Percentiles rank a stretch among this genome's conserved stretches.
Evolutionary conservation across 2,888 invertebrate species (phyloP).

Genomic region (Limenitis camilla): DNA sequence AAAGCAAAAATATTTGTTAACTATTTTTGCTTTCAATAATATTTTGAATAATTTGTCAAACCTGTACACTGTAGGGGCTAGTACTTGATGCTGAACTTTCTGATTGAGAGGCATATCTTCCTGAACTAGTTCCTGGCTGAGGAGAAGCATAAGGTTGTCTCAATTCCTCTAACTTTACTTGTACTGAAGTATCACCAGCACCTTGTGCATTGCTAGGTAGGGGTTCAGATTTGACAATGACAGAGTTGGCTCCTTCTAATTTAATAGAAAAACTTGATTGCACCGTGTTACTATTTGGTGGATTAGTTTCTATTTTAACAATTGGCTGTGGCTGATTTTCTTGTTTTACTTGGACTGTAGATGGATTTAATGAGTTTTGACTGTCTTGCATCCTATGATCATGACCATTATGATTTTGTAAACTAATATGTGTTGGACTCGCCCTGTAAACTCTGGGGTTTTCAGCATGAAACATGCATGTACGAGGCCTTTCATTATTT

Average conservation of each 20-base stretch:
- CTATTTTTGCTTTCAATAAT: too few relatives aligned
- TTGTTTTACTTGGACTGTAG: conserved; percentile 43
- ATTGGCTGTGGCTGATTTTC: conserved; percentile 39
- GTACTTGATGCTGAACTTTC: conserved; percentile 23
- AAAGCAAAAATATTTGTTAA: too few relatives aligned
- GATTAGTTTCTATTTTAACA: conserved; percentile 37
- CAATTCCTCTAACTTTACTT: conserved; percentile 42
- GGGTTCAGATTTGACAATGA: conserved; percentile 46
- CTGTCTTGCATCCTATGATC: not conserved
- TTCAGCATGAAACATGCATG: not conserved
- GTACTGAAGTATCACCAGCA: conserved; percentile 30
- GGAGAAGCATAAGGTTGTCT: conserved; percentile 40
- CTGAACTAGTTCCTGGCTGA: conserved; percentile 59
- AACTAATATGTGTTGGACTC: not conserved
- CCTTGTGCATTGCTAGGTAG: conserved; percentile 21
- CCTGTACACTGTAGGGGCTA: conserved; percentile 10
- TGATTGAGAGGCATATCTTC: conserved; percentile 29
- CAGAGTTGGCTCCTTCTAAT: conserved; percentile 34
- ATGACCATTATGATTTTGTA: not conserved
- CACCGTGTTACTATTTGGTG: conserved; percentile 9
- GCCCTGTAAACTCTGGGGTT: not conserved
- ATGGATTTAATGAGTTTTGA: conserved; percentile 14
- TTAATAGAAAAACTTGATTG: conserved; percentile 34
- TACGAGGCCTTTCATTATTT: not conserved
- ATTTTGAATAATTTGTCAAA: not conserved